Percentiles rank a stretch among this genome's conserved stretches.
These are phyloP conservation scores for Ormyrus rosae DNA, from an alignment of 2,888 invertebrate species.

Conservation along the genomic window DNA sequence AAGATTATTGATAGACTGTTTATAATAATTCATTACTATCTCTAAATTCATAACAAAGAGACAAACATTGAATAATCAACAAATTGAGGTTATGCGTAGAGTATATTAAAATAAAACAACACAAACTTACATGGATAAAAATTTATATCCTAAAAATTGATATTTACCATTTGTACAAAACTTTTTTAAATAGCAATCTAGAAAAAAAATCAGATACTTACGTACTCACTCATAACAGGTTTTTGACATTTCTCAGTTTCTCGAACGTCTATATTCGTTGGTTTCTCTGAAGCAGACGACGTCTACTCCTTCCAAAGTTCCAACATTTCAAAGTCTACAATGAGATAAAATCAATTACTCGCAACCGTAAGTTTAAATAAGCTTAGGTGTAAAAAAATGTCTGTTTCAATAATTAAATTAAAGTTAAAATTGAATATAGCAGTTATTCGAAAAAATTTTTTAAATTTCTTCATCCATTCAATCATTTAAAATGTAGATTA, in stretches of 20 bases:
- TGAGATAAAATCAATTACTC: too few relatives aligned
- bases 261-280: too few relatives aligned
- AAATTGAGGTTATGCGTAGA: not conserved
- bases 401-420: too few relatives aligned
- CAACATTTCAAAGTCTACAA: too few relatives aligned
- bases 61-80: not conserved
- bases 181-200: not conserved
- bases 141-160: too few relatives aligned
- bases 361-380: too few relatives aligned
- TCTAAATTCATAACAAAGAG: not conserved
- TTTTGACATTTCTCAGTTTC: slow-evolving; percentile 7
- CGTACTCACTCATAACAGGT: not conserved
- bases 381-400: too few relatives aligned
- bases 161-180: too few relatives aligned
- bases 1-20: not conserved
- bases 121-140: too few relatives aligned
- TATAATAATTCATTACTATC: not conserved
- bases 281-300: slow-evolving; percentile 36
- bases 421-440: too few relatives aligned
- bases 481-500: not conserved
- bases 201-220: not conserved
- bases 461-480: too few relatives aligned
- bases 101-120: not conserved
- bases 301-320: not conserved
- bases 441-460: too few relatives aligned